phyloP scores from a whole-genome alignment of 2,888 invertebrate species.

The Xestia ashworthii region DNA sequence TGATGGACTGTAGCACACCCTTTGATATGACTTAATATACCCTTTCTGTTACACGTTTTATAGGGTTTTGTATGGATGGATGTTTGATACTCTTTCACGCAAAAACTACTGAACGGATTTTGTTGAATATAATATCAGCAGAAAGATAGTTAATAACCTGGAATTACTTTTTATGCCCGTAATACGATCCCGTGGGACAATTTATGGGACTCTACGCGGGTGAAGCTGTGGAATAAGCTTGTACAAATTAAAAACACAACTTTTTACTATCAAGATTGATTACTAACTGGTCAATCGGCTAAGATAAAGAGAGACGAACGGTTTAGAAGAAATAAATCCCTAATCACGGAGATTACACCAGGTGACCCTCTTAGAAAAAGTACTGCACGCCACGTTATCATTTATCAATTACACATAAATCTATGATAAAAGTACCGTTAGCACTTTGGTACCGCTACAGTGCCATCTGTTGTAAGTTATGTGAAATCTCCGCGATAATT shows the following conservation, averaged over 20 bases:
- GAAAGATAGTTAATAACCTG: too few relatives aligned
- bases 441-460: constrained; percentile 53
- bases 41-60: too few relatives aligned
- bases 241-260: neutral
- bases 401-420: constrained; percentile 54
- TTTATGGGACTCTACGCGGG: neutral
- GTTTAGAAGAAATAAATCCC: constrained; percentile 25
- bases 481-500: constrained; percentile 56
- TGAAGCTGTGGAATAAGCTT: neutral
- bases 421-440: constrained; percentile 61
- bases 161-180: too few relatives aligned
- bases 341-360: neutral
- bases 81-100: neutral
- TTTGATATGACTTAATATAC: too few relatives aligned
- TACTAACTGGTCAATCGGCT: neutral
- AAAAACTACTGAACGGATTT: neutral
- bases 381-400: constrained; percentile 30
- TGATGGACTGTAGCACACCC: too few relatives aligned
- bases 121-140: neutral
- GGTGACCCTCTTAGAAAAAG: constrained; percentile 27
- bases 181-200: neutral
- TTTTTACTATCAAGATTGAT: neutral
- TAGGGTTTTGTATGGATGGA: too few relatives aligned
- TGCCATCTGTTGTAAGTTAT: constrained; percentile 58
- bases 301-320: neutral